Percentiles rank a stretch among this genome's conserved stretches.
Conservation (phyloP, 2,113 vertebrate genomes). For the Aviceda subcristata region DNA sequence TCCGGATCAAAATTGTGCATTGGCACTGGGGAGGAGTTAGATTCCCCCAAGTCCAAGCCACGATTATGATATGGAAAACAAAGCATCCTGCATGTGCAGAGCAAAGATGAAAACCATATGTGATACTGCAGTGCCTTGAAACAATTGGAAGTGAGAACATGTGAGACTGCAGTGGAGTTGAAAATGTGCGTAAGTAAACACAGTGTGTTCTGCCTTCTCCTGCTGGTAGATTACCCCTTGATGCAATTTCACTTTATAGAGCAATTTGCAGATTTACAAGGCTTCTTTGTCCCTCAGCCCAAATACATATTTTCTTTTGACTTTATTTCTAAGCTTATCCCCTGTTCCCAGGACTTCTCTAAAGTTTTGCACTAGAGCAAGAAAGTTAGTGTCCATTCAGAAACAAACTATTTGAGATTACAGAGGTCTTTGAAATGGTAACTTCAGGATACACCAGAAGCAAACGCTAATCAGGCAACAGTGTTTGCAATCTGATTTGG, state of each 20-base stretch:
- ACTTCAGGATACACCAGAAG: background rate
- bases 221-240: background rate
- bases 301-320: background rate
- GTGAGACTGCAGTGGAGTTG: background rate
- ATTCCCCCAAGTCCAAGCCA: background rate
- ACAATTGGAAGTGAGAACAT: background rate
- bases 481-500: background rate
- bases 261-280: background rate
- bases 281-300: background rate
- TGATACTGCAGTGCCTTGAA: background rate
- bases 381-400: background rate
- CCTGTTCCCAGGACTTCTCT: background rate
- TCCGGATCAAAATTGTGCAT: background rate
- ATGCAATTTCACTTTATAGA: background rate
- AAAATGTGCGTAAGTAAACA: background rate
- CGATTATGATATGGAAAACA: background rate
- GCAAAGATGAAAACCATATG: background rate
- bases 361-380: background rate
- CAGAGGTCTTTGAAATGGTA: background rate
- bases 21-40: background rate
- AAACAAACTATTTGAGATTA: background rate
- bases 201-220: background rate
- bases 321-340: background rate
- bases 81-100: background rate
- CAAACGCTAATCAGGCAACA: rapidly evolving